Percentiles rank a stretch among this genome's conserved stretches.
Evolutionary conservation across 2,113 vertebrate genomes (phyloP).

Genomic region (Pyrgilauda ruficollis): DNA sequence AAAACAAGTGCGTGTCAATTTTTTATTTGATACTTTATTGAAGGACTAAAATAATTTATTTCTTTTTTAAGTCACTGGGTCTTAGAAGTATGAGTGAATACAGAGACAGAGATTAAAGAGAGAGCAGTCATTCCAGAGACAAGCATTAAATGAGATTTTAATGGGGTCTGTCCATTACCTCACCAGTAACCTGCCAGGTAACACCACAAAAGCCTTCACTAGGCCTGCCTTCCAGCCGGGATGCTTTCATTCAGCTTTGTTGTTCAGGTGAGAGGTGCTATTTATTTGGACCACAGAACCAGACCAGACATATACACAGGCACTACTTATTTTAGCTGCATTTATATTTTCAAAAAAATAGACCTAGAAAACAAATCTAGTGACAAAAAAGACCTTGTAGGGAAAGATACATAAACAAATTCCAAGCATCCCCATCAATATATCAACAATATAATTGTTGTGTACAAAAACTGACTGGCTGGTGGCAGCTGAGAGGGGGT

Average conservation of each 20-base stretch:
- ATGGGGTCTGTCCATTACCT: not conserved
- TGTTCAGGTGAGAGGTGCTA: not conserved
- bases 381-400: not conserved
- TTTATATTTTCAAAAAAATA: not conserved
- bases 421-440: not conserved
- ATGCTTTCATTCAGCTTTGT: not conserved
- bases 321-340: not conserved
- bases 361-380: not conserved
- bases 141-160: not conserved
- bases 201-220: not conserved
- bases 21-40: not conserved
- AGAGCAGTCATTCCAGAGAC: not conserved
- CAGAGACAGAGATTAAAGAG: not conserved
- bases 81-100: not conserved
- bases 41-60: not conserved
- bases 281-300: not conserved
- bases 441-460: not conserved
- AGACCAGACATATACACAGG: not conserved
- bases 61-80: not conserved
- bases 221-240: not conserved
- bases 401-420: not conserved
- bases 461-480: not conserved
- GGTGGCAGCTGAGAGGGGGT: not conserved
- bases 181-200: not conserved
- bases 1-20: not conserved